These are phyloP conservation scores for Triplophysa yarkandensis DNA, from an alignment of 2,797 vertebrate species.

Conservation along the genomic window DNA sequence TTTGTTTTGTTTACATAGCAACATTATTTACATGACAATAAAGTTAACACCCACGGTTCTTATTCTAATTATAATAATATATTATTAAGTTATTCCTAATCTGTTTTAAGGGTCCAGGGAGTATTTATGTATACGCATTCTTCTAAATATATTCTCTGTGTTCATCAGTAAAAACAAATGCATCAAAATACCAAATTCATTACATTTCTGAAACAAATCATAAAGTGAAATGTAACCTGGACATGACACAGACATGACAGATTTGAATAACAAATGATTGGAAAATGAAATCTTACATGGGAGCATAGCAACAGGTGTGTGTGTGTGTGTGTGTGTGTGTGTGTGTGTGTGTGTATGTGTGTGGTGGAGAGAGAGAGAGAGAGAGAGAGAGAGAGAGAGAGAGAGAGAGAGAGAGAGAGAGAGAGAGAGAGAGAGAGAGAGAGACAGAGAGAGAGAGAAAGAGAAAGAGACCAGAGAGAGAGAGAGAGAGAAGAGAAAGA, in stretches of 20 bases:
- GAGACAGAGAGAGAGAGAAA: neutral
- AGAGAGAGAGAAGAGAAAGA: neutral
- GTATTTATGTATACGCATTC: no score
- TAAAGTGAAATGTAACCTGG: neutral
- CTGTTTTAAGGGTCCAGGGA: no score
- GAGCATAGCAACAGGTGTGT: constrained; percentile 11
- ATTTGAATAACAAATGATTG: constrained; percentile 10
- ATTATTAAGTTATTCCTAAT: no score
- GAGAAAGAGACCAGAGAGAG: constrained; percentile 2
- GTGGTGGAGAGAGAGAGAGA: neutral
- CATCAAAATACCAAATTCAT: no score
- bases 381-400: constrained; percentile 1
- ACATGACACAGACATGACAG: no score
- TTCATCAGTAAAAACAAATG: no score
- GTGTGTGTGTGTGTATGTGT: neutral
- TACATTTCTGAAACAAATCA: no score
- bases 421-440: neutral
- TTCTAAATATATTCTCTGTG: no score
- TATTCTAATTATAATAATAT: no score
- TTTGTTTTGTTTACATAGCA: neutral
- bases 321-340: neutral
- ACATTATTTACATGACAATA: neutral
- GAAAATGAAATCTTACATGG: neutral
- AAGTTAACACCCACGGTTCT: neutral
- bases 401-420: neutral